Base-by-base conservation (phyloP, 2,113 vertebrate genomes). In the Pedionomus torquatus region DNA sequence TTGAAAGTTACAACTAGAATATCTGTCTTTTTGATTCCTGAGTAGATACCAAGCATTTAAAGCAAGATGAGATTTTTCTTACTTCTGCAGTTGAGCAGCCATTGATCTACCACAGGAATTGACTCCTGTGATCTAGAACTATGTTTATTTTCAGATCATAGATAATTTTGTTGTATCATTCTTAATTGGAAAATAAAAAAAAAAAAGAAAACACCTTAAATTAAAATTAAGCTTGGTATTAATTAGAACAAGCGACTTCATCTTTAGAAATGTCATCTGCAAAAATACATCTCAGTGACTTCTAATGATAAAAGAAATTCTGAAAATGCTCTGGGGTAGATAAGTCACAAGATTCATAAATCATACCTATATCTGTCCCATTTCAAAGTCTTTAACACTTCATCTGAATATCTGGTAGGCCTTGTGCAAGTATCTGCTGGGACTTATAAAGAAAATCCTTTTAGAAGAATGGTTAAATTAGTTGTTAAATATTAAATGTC, bases 401-500 rank as follows among this genome's bases (percentile, higher is more conserved):
- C 31, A 75, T 39, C 30, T 55, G 30, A 81, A 90, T 25, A 48
- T 72, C 65, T 86, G 63, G 15, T 52, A 83, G 13, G 26, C 33
- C 69, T 86, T 81, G 46, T 66, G 30, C 26, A 85, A 85, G 31
- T 68, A 94, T 51, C n/a, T 89, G 44, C 37, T 60, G 57, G 61
- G 74, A 88, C 19, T 4, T 60, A 43, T 60, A 77, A 91, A 94
- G 39, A 93, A 77, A 95, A 90, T 28, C 33, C 18, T 90, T 72
- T 78, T 48, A 79, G 70, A 91, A 57, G 61, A 70, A 60, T 76
- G 12, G 17, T 37, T 46, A 30, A 70, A 87, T 83, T 87, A 30
- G 30, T 92, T 87, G 48, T 52, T 90, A 69, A 87, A 93, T 94
- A 76, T 95, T 90, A 81, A 75, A 86, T 83, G 44, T 75, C 68